Base-by-base conservation (phyloP, 2,888 invertebrate genomes). In the Protophormia terraenovae region DNA sequence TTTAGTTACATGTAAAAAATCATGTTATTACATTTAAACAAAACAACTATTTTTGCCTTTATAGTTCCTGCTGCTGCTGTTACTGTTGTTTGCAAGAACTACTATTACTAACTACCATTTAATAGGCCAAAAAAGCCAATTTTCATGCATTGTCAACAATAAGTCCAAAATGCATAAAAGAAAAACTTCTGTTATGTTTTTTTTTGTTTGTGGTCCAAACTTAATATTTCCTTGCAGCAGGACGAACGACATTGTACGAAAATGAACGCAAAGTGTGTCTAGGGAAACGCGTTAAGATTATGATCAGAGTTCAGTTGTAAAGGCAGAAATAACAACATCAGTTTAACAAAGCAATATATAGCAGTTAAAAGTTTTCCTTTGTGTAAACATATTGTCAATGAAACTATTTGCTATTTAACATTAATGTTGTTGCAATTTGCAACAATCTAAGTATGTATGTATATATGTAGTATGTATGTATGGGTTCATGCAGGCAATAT, bases 71-170 rank as follows among this genome's bases (percentile, higher is more conserved):
- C 60, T 47, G 66, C 24, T 60, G 53, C 45, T 58, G 71, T 38
- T 38, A 14, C 58, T 47, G 38, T 38, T 41, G 38, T n/a, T 58
- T 73, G 67, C 58, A 55, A 24, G 50, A 67, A 22, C 14, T 29
- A 67, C 35, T 71, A 72, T 27, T 71, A 71, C 72, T 72, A 82
- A 78, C 73, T 78, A 64, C 50, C 81, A 85, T 78, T 85, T 82
- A 85, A 85, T 85, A 75, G 82, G 82, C 82, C 75, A 78, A 85
- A n/a, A 81, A 75, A 41, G 58, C 41, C 82, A 85, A 78, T 78
- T 85, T 82, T 82, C 81, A 82, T 78, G 82, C 85, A 69, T 85
- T 85, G 69, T 75, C 73, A 82, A 75, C 60, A 53, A 45, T 27
- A 32, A 53, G 41, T 16, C 60, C 62, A 7, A 62, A 53, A 29